Percentiles rank a stretch among this genome's conserved stretches.
phyloP scores from a whole-genome alignment of 2,113 vertebrate species.

The Neodon shergylaensis region DNA sequence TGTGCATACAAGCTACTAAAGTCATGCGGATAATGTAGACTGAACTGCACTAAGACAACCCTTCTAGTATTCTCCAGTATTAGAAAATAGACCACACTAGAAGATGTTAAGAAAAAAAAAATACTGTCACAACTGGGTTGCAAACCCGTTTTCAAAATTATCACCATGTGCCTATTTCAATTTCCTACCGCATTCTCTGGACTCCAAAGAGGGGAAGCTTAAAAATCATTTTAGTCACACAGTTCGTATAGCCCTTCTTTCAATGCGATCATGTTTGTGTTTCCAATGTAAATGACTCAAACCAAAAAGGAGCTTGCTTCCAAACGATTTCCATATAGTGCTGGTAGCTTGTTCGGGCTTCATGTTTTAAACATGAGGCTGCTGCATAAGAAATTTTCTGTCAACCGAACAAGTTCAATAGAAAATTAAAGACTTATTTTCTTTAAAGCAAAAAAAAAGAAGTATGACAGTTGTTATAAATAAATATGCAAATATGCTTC shows the following conservation, averaged over 20 bases:
- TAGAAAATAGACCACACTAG: constrained; percentile 34
- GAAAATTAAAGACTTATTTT: constrained; percentile 79
- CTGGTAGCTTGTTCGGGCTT: constrained; percentile 49
- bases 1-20: background rate
- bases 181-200: constrained; percentile 46
- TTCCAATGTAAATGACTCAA: constrained; percentile 62
- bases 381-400: constrained; percentile 57
- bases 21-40: background rate
- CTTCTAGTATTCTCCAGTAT: constrained; percentile 24
- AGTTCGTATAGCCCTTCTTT: constrained; percentile 32
- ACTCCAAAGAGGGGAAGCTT: constrained; percentile 44
- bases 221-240: constrained; percentile 61
- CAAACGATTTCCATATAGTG: constrained; percentile 70
- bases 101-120: background rate
- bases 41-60: background rate
- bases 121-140: constrained; percentile 27
- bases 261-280: constrained; percentile 56
- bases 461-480: constrained; percentile 75
- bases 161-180: background rate
- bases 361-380: constrained; percentile 75
- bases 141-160: constrained; percentile 61
- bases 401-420: constrained; percentile 76
- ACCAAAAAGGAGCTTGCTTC: constrained; percentile 56
- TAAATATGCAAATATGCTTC: constrained; percentile 76
- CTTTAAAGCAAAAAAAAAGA: constrained; percentile 69